Conservation (phyloP, 2,888 invertebrate species). For the Acanthosoma haemorrhoidale region DNA sequence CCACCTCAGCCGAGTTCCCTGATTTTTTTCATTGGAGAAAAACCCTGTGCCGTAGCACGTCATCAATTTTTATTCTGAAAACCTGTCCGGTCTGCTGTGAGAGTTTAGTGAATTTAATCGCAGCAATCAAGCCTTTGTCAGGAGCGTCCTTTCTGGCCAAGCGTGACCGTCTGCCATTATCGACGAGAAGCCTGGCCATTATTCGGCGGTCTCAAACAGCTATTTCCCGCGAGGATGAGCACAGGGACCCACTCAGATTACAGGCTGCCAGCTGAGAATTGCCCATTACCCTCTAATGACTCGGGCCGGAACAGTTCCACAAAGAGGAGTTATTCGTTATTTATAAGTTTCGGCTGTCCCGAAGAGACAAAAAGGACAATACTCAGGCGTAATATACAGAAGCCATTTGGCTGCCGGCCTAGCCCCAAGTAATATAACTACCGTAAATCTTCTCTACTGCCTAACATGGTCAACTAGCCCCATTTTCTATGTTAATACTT, state of each 20-base stretch:
- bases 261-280: not conserved
- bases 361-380: not conserved
- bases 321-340: not conserved
- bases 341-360: not conserved
- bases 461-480: not conserved
- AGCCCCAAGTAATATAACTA: not conserved
- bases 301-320: too few relatives aligned
- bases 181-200: too few relatives aligned
- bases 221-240: not conserved
- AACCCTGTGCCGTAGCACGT: too few relatives aligned
- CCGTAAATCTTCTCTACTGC: not conserved
- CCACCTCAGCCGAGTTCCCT: too few relatives aligned
- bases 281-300: not conserved
- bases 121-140: too few relatives aligned
- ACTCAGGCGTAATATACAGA: not conserved
- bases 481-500: not conserved
- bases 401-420: not conserved
- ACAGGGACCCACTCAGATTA: not conserved
- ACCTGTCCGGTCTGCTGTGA: too few relatives aligned
- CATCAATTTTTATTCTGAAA: too few relatives aligned
- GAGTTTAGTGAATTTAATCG: too few relatives aligned
- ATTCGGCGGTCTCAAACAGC: too few relatives aligned
- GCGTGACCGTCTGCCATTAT: too few relatives aligned
- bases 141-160: too few relatives aligned
- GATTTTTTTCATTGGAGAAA: too few relatives aligned